These are phyloP conservation scores for Rhinatrema bivittatum DNA, from an alignment of 2,797 vertebrate species.

Conservation along the genomic window DNA sequence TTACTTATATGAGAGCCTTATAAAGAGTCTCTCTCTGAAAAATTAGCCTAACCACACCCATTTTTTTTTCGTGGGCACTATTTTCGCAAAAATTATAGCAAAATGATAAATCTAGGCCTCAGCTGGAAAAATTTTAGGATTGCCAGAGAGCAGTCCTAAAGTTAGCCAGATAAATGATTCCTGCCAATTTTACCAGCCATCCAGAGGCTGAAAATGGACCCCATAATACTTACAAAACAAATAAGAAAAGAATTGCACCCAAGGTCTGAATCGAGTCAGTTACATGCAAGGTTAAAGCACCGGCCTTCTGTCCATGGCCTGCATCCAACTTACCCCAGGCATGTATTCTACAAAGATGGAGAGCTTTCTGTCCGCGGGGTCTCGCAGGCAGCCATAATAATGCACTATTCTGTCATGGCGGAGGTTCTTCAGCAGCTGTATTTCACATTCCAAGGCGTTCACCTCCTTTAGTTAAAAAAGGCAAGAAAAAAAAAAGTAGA, in stretches of 20 bases:
- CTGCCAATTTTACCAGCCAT: no score
- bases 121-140: no score
- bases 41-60: no score
- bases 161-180: no score
- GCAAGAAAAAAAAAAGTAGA: rapidly evolving
- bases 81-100: no score
- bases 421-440: slow-evolving; percentile 87
- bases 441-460: slow-evolving; percentile 88
- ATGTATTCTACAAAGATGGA: slow-evolving; percentile 92
- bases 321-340: slow-evolving; percentile 71
- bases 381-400: slow-evolving; percentile 82
- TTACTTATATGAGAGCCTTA: no score
- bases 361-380: slow-evolving; percentile 75
- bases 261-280: background rate
- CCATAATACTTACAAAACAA: background rate
- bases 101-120: no score
- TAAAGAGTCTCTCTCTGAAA: no score
- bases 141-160: no score
- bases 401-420: slow-evolving; percentile 84
- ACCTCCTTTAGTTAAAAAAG: slow-evolving; percentile 64
- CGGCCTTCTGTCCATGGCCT: no score
- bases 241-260: background rate
- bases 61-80: no score
- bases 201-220: no score
- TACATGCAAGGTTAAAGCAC: background rate